These are phyloP conservation scores for Babylonia areolata DNA, from an alignment of 1,140 invertebrate species.

Conservation along the genomic window DNA sequence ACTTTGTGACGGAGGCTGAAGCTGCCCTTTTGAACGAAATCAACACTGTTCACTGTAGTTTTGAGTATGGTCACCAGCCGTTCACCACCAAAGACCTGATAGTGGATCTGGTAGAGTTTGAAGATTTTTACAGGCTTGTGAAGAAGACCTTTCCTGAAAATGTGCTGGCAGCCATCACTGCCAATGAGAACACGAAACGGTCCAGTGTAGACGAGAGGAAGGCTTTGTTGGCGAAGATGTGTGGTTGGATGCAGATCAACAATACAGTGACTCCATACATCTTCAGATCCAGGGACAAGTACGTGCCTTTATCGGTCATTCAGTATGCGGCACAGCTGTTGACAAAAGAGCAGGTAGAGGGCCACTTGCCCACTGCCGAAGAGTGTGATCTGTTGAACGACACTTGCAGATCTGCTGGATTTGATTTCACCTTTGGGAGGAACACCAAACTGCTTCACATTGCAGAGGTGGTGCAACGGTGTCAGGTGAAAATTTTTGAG, in stretches of 20 bases:
- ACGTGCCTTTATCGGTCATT: constrained; percentile 89
- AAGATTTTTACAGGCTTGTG: constrained; percentile 87
- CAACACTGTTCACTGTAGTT: constrained; percentile 93
- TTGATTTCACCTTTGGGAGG: constrained; percentile 69
- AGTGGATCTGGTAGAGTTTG: constrained; percentile 89
- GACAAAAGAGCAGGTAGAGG: constrained; percentile 54
- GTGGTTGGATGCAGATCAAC: constrained; percentile 95
- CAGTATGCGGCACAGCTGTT: constrained; percentile 70
- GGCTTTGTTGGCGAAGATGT: constrained; percentile 72
- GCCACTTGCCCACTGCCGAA: constrained; percentile 56
- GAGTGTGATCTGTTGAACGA: constrained; percentile 70
- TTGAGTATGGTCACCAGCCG: constrained; percentile 90
- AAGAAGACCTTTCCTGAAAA: constrained; percentile 84
- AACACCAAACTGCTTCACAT: constrained; percentile 68
- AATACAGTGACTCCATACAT: constrained; percentile 96
- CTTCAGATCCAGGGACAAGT: constrained; percentile 81
- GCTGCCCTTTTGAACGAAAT: constrained; percentile 94
- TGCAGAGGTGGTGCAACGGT: constrained; percentile 58
- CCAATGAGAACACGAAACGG: constrained; percentile 43
- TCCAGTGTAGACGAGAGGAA: constrained; percentile 25
- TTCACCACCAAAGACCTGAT: constrained; percentile 94
- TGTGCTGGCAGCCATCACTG: constrained; percentile 84
- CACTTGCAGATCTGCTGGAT: constrained; percentile 68
- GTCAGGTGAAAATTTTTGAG: constrained; percentile 62
- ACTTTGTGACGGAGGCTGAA: constrained; percentile 94